Evolutionary conservation across 2,113 vertebrate genomes (phyloP), one percentile per base, ranked within the genome.

Genomic region (Ceratotherium simum): DNA sequence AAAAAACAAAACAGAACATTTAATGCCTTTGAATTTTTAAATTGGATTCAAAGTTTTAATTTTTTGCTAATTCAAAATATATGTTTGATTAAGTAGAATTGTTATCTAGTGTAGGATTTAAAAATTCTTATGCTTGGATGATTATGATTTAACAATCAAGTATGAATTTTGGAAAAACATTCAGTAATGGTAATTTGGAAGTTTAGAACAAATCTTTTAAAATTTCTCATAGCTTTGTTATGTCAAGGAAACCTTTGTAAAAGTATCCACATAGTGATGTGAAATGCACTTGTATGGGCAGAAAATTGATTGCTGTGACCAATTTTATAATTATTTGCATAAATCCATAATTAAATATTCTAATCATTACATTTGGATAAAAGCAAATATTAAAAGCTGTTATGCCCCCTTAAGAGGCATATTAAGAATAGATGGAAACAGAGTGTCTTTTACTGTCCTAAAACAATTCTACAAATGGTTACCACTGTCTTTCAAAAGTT

Each of bases 381-480:
- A 96, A 96, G 48, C 33, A 81, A 88, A 80, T 76, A 17, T n/a
- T 95, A 64, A 96, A 88, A 87, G 27, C 51, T 94, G 46, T 85
- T 67, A 70, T 87, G 51, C 42, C 5, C 7, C 27, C 31, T 73
- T 88, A 91, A 95, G 89, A 94, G 91, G 25, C 20, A 46, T 58
- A 70, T 86, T 79, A 86, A 79, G 69, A 96, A 85, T 51, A 94
- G n/a, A 95, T 86, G 82, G 42, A 96, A 89, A 46, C 21, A 83
- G 54, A 80, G 4, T 42, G 3, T 78, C 65, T 94, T 90, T 83
- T 83, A 90, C 62, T 88, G 13, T 92, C 23, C 64, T 90, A 48
- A 95, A 96, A 87, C 64, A 92, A 93, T 95, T 87, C 86, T 79
- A 73, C 86, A 96, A 97, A 96, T 94, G 84, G 29, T 89, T 75